A percentile compares a stretch with the other conserved stretches of the same genome.
phyloP scores from a whole-genome alignment of 2,113 vertebrate genomes.

The Cyprinodon tularosa region DNA sequence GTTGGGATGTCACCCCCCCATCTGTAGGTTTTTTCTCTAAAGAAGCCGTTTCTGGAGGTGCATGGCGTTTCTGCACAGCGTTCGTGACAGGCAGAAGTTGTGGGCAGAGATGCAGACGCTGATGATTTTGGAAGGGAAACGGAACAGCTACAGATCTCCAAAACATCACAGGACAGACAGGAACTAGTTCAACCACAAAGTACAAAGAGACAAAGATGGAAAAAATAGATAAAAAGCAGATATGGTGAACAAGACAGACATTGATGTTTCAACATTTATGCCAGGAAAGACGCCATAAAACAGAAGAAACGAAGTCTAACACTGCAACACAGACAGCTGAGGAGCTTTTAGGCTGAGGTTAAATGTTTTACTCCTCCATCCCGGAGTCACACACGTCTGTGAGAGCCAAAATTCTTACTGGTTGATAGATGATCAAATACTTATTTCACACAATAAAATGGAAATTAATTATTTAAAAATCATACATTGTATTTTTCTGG shows the following conservation, averaged over 20 bases:
- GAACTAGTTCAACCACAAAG: slow-evolving; percentile 43
- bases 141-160: not conserved
- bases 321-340: not conserved
- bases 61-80: not conserved
- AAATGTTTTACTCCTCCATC: no score
- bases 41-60: not conserved
- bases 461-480: no score
- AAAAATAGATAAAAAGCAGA: not conserved
- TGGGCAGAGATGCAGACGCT: not conserved
- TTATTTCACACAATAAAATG: no score
- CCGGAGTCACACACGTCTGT: no score
- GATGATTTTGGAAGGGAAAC: slow-evolving; percentile 5
- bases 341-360: no score
- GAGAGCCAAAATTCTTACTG: no score
- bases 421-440: no score
- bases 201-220: not conserved
- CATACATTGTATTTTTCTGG: no score
- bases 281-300: slow-evolving; percentile 34
- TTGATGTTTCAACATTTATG: slow-evolving; percentile 15
- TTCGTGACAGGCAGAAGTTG: not conserved
- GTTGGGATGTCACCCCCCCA: no score
- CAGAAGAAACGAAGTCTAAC: slow-evolving; percentile 15
- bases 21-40: no score
- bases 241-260: not conserved
- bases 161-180: slow-evolving; percentile 28